Base-by-base conservation (phyloP, 1,140 invertebrate genomes). In the Drosophila bocqueti region DNA sequence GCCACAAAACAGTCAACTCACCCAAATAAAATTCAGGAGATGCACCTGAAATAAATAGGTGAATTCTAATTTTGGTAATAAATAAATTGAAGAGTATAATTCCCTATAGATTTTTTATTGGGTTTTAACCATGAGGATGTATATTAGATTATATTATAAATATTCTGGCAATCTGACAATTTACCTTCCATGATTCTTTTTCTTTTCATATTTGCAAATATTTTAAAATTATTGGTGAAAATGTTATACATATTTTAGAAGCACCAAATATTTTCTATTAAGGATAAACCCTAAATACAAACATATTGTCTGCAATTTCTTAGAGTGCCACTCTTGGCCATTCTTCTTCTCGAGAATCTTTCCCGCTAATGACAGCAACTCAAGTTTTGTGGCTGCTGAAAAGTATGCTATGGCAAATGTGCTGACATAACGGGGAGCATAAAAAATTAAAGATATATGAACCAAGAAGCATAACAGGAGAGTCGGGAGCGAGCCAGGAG, bases 371-470 rank as follows among this genome's bases (percentile, higher is more conserved):
- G 84, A 89, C 84, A 89, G 79, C 75, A 72, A 52, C 65, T 58
- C 45, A 66, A 71, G 63, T 40, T 61, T 62, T 57, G 61, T 34
- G 57, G 45, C 18, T 75, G 68, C 81, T 79, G 61, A 87, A 87
- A 89, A 84, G 84, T 89, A 83, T 81, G 84, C 80, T 78, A 89
- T 78, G 73, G 58, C 63, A 58, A 87, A 87, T 80, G 75, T 83
- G 83, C 83, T 87, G 84, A 87, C 84, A 83, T 66, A 69, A 74
- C 63, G 36, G 47, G 47, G 64, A 59, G 62, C 54, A 76, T 84
- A 79, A 89, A 78, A 73, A 89, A 89, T 89, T 89, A 90, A 89
- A 89, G 85, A 89, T 81, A 84, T 84, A 87, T 84, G 69, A 83
- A 83, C 60, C 72, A 31, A 74, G 72, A 71, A 57, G 72, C 63